Conservation (phyloP, 1,140 invertebrate species). For the Ridgeia piscesae region DNA sequence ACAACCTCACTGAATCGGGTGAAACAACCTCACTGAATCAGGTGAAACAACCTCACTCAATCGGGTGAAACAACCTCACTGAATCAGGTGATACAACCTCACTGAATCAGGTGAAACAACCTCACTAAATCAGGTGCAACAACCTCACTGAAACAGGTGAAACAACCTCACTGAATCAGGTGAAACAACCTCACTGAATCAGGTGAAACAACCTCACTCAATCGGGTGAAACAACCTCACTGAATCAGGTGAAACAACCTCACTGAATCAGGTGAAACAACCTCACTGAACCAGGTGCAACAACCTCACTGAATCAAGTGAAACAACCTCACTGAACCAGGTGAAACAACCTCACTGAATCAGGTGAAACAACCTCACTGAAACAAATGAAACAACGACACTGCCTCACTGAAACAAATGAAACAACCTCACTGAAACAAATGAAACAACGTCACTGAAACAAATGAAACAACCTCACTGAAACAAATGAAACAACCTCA, state of each 20-base stretch:
- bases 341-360: background rate
- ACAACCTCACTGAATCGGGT: background rate
- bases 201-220: slow-evolving; percentile 75
- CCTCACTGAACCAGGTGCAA: background rate
- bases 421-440: background rate
- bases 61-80: no score
- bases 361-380: background rate
- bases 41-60: no score
- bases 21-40: no score
- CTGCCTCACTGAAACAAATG: background rate
- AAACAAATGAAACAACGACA: no score
- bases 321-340: background rate
- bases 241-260: background rate
- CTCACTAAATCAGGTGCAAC: background rate
- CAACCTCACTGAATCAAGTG: background rate
- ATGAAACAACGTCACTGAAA: background rate
- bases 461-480: background rate
- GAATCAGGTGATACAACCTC: no score
- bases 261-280: background rate
- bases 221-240: slow-evolving; percentile 36
- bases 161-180: no score
- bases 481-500: background rate
- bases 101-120: background rate
- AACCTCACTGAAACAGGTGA: background rate
- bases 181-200: no score